A percentile compares a stretch with the other conserved stretches of the same genome.
phyloP scores from a whole-genome alignment of 2,888 invertebrate species.

The Zaprionus obscuricornis region DNA sequence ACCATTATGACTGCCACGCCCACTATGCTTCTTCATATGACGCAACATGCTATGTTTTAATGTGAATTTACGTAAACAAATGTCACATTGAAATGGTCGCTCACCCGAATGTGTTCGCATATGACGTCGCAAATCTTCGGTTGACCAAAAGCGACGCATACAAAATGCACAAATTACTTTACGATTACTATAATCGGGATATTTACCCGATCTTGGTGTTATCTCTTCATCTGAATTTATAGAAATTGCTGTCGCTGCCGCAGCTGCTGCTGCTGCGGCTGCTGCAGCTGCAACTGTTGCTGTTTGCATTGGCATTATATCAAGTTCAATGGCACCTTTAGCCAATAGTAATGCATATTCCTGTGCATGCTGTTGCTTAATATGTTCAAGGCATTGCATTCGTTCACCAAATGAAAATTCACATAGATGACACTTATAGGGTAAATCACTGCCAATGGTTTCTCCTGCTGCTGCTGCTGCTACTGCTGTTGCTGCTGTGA shows the following conservation, averaged over 20 bases:
- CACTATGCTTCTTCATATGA: constrained; percentile 94
- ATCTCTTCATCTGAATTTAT: constrained; percentile 82
- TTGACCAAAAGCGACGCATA: constrained; percentile 96
- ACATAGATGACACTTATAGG: constrained; percentile 96
- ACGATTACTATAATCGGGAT: constrained; percentile 93
- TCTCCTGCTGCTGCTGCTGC: constrained; percentile 46
- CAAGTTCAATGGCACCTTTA: constrained; percentile 90
- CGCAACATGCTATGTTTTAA: constrained; percentile 97
- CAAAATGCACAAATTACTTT: constrained; percentile 97
- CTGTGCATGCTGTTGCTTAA: constrained; percentile 88
- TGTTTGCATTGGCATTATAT: constrained; percentile 79
- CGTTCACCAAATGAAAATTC: constrained; percentile 93
- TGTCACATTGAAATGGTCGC: constrained; percentile 95
- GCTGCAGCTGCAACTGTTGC: constrained; percentile 17
- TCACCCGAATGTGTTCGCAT: constrained; percentile 97
- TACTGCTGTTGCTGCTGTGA: constrained; percentile 78
- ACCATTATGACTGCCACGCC: constrained; percentile 85
- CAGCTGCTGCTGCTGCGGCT: constrained; percentile 4
- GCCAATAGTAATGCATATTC: constrained; percentile 93
- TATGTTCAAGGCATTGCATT: constrained; percentile 91
- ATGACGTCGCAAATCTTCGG: constrained; percentile 95
- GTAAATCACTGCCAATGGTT: constrained; percentile 85
- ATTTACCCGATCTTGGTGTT: constrained; percentile 86
- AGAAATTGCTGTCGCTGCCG: not conserved
- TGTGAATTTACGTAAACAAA: constrained; percentile 94